Percentiles rank a stretch among this genome's conserved stretches.
Evolutionary conservation across 1,140 invertebrate species (phyloP).

Genomic region (Leptinotarsa undecemlineata): DNA sequence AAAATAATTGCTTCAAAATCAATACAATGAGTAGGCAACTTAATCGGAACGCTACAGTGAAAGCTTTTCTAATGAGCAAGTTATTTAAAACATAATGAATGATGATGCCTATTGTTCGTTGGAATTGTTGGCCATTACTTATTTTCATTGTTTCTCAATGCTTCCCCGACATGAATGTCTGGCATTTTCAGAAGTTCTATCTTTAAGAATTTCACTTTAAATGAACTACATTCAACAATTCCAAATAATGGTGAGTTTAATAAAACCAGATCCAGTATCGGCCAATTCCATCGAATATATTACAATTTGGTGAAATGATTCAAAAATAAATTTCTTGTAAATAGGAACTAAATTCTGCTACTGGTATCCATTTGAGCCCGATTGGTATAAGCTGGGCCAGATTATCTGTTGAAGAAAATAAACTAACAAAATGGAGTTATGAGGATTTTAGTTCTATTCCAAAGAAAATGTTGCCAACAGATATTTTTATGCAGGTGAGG

Average conservation of each 20-base stretch:
- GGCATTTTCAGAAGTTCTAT: no score
- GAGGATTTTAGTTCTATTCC: constrained; percentile 28
- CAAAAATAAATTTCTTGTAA: background rate
- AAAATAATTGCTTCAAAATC: no score
- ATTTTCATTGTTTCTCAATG: no score
- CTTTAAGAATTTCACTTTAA: no score
- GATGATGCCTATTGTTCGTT: no score
- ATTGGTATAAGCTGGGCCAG: constrained; percentile 35
- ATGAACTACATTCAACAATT: background rate
- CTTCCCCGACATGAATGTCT: no score
- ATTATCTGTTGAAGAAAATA: constrained; percentile 21
- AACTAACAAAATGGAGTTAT: constrained; percentile 30
- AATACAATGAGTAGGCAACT: no score
- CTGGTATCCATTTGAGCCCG: constrained; percentile 33
- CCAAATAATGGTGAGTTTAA: background rate
- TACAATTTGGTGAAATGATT: constrained; percentile 1
- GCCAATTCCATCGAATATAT: background rate
- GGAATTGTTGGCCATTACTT: no score
- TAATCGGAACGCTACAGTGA: no score
- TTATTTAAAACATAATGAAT: no score
- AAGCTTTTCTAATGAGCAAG: no score
- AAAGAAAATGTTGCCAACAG: constrained; percentile 31
- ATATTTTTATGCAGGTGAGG: constrained; percentile 32
- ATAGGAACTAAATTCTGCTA: constrained; percentile 24
- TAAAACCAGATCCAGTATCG: background rate